phyloP scores from a whole-genome alignment of 2,888 invertebrate genomes.

The Elmis aenea region DNA sequence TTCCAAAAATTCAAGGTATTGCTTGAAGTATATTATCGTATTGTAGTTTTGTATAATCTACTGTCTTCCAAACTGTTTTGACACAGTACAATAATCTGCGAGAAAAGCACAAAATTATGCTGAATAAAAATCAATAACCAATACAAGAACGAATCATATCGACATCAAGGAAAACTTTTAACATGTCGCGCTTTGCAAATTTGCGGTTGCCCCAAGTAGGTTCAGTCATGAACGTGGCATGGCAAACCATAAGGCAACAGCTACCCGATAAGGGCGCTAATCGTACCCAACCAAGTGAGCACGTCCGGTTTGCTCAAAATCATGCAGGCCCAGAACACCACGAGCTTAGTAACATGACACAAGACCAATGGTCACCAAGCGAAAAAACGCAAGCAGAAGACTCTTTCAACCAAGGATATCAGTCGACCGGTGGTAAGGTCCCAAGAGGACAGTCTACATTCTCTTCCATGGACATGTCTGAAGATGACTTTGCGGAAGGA shows the following conservation, averaged over 20 bases:
- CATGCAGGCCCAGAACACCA: constrained; percentile 53
- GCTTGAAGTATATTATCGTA: too few species aligned
- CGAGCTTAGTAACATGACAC: constrained; percentile 57
- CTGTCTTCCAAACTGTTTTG: constrained; percentile 19
- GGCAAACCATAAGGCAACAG: constrained; percentile 75
- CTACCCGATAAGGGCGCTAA: constrained; percentile 62
- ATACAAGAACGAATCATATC: too few species aligned
- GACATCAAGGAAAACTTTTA: too few species aligned
- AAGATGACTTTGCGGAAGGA: constrained; percentile 67
- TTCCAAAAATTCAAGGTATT: constrained; percentile 19
- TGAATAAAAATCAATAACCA: too few species aligned
- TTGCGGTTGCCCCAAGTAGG: constrained; percentile 67
- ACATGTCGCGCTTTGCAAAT: constrained; percentile 60
- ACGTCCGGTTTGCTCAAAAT: constrained; percentile 37
- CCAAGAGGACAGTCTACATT: constrained; percentile 56
- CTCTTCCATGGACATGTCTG: constrained; percentile 50
- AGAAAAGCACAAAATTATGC: too few species aligned
- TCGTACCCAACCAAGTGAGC: constrained; percentile 33
- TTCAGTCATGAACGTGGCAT: constrained; percentile 75
- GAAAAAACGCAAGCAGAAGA: constrained; percentile 52
- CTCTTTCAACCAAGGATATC: constrained; percentile 52
- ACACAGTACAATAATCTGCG: too few species aligned
- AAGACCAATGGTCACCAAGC: constrained; percentile 50
- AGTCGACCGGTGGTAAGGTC: constrained; percentile 24
- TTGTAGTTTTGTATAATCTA: constrained; percentile 12